Conservation (phyloP, 2,797 vertebrate genomes). For the Anableps anableps region DNA sequence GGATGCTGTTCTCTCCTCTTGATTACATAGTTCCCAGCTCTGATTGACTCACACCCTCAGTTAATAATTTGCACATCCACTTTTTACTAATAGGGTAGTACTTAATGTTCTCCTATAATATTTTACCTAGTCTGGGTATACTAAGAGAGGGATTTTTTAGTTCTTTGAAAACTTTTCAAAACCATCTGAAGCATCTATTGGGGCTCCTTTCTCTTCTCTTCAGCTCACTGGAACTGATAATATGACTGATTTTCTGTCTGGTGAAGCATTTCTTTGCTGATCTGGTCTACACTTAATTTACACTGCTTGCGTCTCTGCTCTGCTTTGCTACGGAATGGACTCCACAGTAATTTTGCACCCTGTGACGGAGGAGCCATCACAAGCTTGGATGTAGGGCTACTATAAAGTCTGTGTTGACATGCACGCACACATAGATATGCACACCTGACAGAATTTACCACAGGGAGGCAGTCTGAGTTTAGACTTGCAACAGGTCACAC, state of each 20-base stretch:
- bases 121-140: not conserved
- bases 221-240: not conserved
- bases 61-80: not conserved
- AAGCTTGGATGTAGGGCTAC: too few relatives aligned
- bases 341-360: too few relatives aligned
- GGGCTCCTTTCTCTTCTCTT: not conserved
- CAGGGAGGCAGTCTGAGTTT: too few relatives aligned
- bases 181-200: not conserved
- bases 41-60: not conserved
- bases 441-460: too few relatives aligned
- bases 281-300: too few relatives aligned
- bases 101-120: not conserved
- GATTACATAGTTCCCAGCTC: not conserved
- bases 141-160: not conserved
- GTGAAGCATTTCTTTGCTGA: not conserved
- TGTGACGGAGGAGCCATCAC: too few relatives aligned
- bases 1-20: not conserved
- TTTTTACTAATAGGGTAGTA: not conserved
- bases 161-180: not conserved
- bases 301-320: too few relatives aligned
- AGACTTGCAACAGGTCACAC: too few relatives aligned
- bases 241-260: not conserved
- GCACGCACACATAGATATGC: too few relatives aligned
- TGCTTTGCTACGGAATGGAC: too few relatives aligned
- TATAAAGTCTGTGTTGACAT: too few relatives aligned